Base-by-base conservation (phyloP, 2,113 vertebrate species). In the Macquaria ambigua region DNA sequence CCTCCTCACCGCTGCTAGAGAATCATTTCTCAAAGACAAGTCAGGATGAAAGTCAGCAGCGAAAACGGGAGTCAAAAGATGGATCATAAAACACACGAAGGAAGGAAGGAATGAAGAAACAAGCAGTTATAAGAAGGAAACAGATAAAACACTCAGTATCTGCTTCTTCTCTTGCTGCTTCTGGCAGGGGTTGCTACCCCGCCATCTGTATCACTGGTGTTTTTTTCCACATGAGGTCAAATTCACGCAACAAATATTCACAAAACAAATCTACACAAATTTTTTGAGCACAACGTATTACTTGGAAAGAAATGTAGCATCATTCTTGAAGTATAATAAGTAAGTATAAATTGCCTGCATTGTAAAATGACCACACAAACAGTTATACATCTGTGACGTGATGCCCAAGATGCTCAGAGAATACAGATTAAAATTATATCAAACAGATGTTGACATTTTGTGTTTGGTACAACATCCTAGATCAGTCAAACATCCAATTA, bases 51-150 rank as follows among this genome's bases (percentile, higher is more conserved):
- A 79, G 21, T 66, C 46, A 39, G 39, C 25, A 71, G 52, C 10
- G 28, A 81, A 66, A 73, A 50, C 31, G 61, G 39, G 53, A 64
- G 81, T 74, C 69, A 62, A 53, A 68, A 46, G 41, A 64, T 41
- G 20, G 52, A 77, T 59, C 34, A 28, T 37, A 71, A 67, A 31
- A 52, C 62, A 18, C 5, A 5, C 15, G 4, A 37, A 28, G 53
- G 37, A 59, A 52, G 20, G 46, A 59, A 52, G 23, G 61, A n/a
- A n/a, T n/a, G n/a, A 56, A 52, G 21, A 53, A 69, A n/a, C 46
- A 15, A 16, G 15, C 48, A 55, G 50, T 25, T 31, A 50, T 6
- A 62, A 39, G 4, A 23, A 64, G 7, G 20, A 76, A n/a, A 56
- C 3, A 1, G 34, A 64, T 21, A 63, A 39, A 39, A 39, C 5